Base-by-base conservation (phyloP, 2,888 invertebrate species). In the Baronia brevicornis region DNA sequence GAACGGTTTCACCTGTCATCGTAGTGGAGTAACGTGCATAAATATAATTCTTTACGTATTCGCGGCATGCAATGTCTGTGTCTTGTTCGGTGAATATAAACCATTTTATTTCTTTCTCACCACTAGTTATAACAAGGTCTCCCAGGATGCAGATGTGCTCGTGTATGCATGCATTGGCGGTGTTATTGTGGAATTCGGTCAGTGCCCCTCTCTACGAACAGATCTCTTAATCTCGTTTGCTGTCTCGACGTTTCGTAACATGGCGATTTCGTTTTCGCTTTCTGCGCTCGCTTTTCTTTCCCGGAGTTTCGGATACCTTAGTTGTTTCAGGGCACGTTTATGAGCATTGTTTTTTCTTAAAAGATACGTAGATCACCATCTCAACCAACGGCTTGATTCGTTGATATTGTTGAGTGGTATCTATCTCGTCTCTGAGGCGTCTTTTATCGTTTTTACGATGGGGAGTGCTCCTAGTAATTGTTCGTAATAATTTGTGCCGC, bases 131-230 rank as follows among this genome's bases (percentile, higher is more conserved):
- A 54, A 60, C 47, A 48, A 48, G 54, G 51, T 47, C 33, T 57
- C 51, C 56, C 61, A 57, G 60, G 64, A 63, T 69, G 72, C 75
- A 78, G 71, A 75, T 72, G 70, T 63, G 67, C 61, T 60, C 64
- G 63, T 64, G n/a, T n/a, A n/a, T n/a, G 71, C 67, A 73, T 73
- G 78, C 73, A 74, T 79, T 77, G 74, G 72, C 71, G 66, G 72
- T 72, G 66, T 77, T 74, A 74, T 77, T 73, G 68, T 75, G 77
- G 75, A 79, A 74, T 69, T 78, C 77, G 82, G 82, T 78, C 82
- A 77, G 62, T 72, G 80, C 73, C 73, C n/a, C 78, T 59, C 75
- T 60, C 63, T 49, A 41, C 51, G 55, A 44, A 46, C 61, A 65
- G 64, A 72, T 73, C 69, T 70, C 67, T 72, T 75, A 75, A 78